Evolutionary conservation across 2,888 invertebrate species (phyloP).

Genomic region (Cremastinae sp.): DNA sequence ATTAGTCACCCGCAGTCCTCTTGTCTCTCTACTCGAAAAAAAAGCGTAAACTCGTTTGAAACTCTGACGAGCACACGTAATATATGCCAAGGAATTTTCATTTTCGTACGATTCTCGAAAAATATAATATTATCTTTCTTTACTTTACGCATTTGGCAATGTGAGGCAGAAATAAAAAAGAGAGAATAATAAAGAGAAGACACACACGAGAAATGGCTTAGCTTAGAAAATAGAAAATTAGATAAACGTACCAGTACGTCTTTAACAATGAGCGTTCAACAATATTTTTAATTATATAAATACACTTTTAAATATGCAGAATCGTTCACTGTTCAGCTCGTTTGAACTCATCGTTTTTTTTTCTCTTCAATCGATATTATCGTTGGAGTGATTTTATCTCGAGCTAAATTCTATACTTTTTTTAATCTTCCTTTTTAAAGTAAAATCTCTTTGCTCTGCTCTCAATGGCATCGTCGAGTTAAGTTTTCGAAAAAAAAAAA

Average conservation of each 20-base stretch:
- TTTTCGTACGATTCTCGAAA: slow-evolving; percentile 63
- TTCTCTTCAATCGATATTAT: slow-evolving; percentile 32
- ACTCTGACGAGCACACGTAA: slow-evolving; percentile 28
- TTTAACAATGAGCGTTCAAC: slow-evolving; percentile 73
- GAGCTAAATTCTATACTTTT: neutral
- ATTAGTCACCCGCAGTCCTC: slow-evolving; percentile 8
- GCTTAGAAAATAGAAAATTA: slow-evolving; percentile 57
- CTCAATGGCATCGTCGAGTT: slow-evolving; percentile 1
- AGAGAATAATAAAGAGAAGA: slow-evolving; percentile 1
- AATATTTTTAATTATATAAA: slow-evolving; percentile 63
- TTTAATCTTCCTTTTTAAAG: neutral
- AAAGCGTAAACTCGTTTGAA: slow-evolving; percentile 32
- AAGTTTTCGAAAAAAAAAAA: slow-evolving; percentile 9
- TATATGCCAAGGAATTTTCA: slow-evolving; percentile 34
- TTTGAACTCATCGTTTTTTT: slow-evolving; percentile 35
- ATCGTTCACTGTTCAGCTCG: slow-evolving; percentile 44
- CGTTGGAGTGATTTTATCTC: slow-evolving; percentile 2
- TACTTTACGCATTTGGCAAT: slow-evolving; percentile 74
- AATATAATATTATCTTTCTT: slow-evolving; percentile 63
- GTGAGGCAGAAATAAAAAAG: slow-evolving; percentile 69
- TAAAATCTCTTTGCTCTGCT: neutral
- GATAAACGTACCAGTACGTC: slow-evolving; percentile 77
- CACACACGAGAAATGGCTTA: slow-evolving; percentile 34
- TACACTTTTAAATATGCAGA: slow-evolving; percentile 42
- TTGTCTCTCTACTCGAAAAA: slow-evolving; percentile 35